Base-by-base conservation (phyloP, 2,113 vertebrate genomes). In the Tapirus terrestris region DNA sequence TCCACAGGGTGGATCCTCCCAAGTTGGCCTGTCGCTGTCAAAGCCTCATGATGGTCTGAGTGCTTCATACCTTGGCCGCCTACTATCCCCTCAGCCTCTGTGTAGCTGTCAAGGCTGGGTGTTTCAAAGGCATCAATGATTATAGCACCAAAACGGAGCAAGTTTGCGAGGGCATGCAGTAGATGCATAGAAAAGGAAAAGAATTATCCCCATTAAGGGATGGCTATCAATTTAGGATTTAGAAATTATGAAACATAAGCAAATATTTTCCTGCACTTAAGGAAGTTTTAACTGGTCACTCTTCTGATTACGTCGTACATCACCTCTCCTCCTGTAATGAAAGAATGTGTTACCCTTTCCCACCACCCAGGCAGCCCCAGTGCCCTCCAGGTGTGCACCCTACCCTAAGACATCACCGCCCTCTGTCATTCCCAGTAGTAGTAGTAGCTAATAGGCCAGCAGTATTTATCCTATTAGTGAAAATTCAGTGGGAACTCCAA, bases 1-100 rank as follows among this genome's bases (percentile, higher is more conserved):
- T 91, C 53, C 56, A 17, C 23, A 8, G 48, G 45, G 65, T 16
- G 0, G 10, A 9, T 63, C 51, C 60, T 63, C 9, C 68, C 65
- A 36, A 4, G n/a, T 16, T 76, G 77, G 45, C n/a, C n/a, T 7
- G 4, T 43, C 23, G 6, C 56, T 21, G 9, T 77, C 45, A 68
- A 33, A 29, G 14, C 76, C 16, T 60, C 17, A 25, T 29, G 60
- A 33, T 17, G 25, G 60, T n/a, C 29, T 36, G 17, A 18, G 8
- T 5, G 5, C 18, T 61, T 18, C 8, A 3, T 73, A 21, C 36
- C 0, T 0, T 51, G 23, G 5, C 36, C 1, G 0, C 36, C n/a
- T 81, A 65, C 91, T 80, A 1, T 36, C 27, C 9, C 51, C 56
- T 76, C 29, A 10, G 27, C 27, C 36, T 87, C 51, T 36, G 1